Percentiles rank a stretch among this genome's conserved stretches.
Evolutionary conservation across 2,113 vertebrate genomes (phyloP).

Genomic region (Periophthalmus modestus): DNA sequence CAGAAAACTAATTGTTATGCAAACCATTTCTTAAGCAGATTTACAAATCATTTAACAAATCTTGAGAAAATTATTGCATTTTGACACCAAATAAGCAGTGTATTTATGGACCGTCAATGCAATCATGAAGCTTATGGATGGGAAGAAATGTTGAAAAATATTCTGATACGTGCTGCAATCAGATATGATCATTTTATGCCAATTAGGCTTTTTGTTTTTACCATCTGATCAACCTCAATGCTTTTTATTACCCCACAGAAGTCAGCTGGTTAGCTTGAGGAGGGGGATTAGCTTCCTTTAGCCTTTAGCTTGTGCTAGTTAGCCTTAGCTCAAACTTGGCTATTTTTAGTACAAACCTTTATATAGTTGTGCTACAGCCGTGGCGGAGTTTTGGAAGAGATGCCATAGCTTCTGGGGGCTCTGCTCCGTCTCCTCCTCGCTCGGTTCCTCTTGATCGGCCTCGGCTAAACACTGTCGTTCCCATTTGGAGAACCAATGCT

Average conservation of each 20-base stretch:
- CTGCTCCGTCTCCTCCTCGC: constrained; percentile 86
- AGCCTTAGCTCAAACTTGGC: constrained; percentile 32
- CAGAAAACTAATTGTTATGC: no score
- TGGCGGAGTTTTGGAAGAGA: constrained; percentile 93
- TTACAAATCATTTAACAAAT: no score
- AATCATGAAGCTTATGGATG: neutral
- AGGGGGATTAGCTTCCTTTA: constrained; percentile 31
- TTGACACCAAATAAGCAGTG: no score
- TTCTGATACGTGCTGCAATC: neutral
- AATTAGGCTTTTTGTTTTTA: no score
- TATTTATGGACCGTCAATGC: no score
- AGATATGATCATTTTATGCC: no score
- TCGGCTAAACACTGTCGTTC: constrained; percentile 94
- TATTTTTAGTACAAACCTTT: constrained; percentile 80
- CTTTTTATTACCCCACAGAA: neutral
- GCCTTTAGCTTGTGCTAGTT: constrained; percentile 25
- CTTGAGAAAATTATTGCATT: no score
- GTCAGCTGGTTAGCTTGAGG: constrained; percentile 2
- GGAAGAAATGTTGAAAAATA: neutral
- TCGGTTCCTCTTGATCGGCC: constrained; percentile 87
- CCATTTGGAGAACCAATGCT: constrained; percentile 98
- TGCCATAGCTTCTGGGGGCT: constrained; percentile 95
- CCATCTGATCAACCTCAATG: no score
- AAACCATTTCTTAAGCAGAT: no score
- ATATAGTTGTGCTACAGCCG: constrained; percentile 95